Evolutionary conservation across 2,113 vertebrate genomes (phyloP).

Genomic region (Petroica traversi): DNA sequence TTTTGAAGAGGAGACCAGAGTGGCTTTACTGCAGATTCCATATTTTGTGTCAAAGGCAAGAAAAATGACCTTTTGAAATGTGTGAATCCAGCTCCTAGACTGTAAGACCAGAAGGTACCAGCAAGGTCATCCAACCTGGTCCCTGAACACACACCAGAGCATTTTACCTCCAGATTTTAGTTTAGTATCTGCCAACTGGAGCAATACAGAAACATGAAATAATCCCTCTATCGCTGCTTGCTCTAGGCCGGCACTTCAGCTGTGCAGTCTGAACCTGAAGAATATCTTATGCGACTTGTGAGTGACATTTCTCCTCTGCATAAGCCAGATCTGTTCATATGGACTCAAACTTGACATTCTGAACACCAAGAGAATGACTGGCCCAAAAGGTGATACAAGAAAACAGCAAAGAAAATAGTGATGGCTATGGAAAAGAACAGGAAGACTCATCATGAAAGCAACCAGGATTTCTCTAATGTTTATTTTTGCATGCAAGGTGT

Average conservation of each 20-base stretch:
- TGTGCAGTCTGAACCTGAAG: background rate
- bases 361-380: background rate
- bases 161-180: background rate
- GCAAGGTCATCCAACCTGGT: background rate
- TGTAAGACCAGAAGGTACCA: background rate
- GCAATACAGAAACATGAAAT: background rate
- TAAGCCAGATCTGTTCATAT: background rate
- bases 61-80: background rate
- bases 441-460: background rate
- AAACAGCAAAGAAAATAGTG: background rate
- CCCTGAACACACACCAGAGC: background rate
- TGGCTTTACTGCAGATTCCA: background rate
- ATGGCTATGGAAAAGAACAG: background rate
- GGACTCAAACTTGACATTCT: background rate
- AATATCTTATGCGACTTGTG: background rate
- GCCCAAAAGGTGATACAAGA: background rate
- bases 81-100: background rate
- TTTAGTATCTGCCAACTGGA: background rate
- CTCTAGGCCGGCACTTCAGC: background rate
- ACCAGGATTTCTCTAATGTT: background rate
- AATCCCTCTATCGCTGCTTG: background rate
- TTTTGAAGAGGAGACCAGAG: background rate
- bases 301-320: background rate
- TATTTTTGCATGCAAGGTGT: background rate
- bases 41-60: background rate